Evolutionary conservation across 1,140 invertebrate species (phyloP), one percentile per base, ranked within the genome.

Genomic region (Drosophila seguyi): DNA sequence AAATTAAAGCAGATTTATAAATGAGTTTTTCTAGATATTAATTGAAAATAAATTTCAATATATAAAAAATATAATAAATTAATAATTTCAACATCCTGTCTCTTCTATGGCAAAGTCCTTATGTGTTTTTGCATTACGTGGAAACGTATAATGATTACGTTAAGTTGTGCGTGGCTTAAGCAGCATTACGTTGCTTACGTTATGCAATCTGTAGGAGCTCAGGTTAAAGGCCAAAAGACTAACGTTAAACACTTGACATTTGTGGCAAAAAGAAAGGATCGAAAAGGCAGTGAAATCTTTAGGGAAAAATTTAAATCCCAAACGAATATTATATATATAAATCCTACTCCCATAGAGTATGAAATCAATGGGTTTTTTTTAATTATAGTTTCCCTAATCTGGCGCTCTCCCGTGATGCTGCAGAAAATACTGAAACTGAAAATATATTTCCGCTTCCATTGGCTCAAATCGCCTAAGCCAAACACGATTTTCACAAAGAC

Each of bases 101-200:
- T 42, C 0, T 0, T 36, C 47, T 72, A 29, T 72, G 68, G 52
- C 29, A 72, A 50, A 29, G 29, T 29, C 50, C 27, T 6, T 47
- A 53, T 22, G 50, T 8, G 1, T 48, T 4, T 47, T 47, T 57
- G 48, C 38, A 25, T 71, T 55, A 56, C 50, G 42, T 31, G 50
- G 65, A 50, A 6, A 71, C 62, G 48, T 68, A 56, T 48, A 57
- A 42, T 71, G 65, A 72, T 58, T 57, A 71, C 53, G 65, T 48
- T 72, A 59, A 72, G 52, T 72, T 59, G 44, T 50, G 52, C 14
- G 48, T 8, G 48, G 41, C 67, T 55, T 45, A 47, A 67, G 67
- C 18, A 42, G 34, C 20, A 55, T 55, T 38, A 25, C 25, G 38
- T 55, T 38, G 38, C 52, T 71, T 47, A 34, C 41, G 48, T 56